Evolutionary conservation across 2,113 vertebrate genomes (phyloP).

Genomic region (Petaurus breviceps): DNA sequence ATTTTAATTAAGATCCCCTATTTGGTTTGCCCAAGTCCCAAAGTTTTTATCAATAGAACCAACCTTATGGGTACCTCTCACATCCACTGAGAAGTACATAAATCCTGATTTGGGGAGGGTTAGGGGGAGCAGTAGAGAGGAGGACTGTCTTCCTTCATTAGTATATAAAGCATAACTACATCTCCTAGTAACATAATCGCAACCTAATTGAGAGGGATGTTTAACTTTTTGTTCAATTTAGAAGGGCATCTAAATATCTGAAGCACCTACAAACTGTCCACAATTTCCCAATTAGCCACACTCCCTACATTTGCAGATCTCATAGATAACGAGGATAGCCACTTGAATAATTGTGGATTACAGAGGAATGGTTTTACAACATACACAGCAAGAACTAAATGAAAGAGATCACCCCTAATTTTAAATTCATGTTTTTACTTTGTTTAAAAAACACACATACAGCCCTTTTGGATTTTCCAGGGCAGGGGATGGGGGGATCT

Average conservation of each 20-base stretch:
- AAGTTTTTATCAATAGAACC: conserved; percentile 33
- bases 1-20: conserved; percentile 59
- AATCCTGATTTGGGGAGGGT: not conserved
- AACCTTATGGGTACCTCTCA: not conserved
- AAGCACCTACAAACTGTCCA: conserved; percentile 60
- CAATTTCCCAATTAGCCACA: conserved; percentile 62
- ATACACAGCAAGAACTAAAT: not conserved
- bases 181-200: conserved; percentile 23
- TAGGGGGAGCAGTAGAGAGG: not conserved
- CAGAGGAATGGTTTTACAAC: conserved; percentile 44
- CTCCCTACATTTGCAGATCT: conserved; percentile 14
- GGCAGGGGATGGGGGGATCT: not conserved
- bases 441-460: not conserved
- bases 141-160: not conserved
- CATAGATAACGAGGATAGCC: conserved; percentile 55
- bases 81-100: not conserved
- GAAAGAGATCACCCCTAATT: conserved; percentile 8
- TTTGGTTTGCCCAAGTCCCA: conserved; percentile 30
- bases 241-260: conserved; percentile 41
- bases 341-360: conserved; percentile 42
- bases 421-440: not conserved
- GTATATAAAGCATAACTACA: conserved; percentile 23
- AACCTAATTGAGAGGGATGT: conserved; percentile 46
- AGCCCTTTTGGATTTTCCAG: not conserved
- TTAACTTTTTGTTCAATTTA: conserved; percentile 33